Evolutionary conservation across 1,140 invertebrate species (phyloP).

Genomic region (Nymphalis io): DNA sequence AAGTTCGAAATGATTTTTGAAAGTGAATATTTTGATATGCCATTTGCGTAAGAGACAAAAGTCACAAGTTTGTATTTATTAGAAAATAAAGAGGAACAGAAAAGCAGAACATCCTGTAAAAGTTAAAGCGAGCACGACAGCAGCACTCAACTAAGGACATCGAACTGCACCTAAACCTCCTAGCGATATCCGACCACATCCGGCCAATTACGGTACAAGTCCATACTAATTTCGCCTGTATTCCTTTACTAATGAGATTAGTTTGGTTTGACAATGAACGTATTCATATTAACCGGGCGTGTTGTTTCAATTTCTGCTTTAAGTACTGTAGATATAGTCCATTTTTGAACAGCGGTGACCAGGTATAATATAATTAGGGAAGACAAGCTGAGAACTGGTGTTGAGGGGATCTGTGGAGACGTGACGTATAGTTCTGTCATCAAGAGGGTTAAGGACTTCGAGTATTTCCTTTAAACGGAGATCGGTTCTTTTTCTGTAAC

Average conservation of each 20-base stretch:
- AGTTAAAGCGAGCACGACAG: slow-evolving; percentile 14
- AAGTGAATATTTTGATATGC: too few species aligned
- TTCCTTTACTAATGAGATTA: slow-evolving; percentile 19
- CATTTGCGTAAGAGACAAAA: too few species aligned
- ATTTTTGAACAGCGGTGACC: slow-evolving; percentile 6
- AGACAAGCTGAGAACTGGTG: slow-evolving; percentile 38
- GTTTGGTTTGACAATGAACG: slow-evolving; percentile 18
- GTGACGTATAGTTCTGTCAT: slow-evolving; percentile 35
- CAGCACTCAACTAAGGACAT: background rate
- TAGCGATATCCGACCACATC: slow-evolving; percentile 21
- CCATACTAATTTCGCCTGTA: slow-evolving; percentile 20
- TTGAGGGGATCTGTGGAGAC: slow-evolving; percentile 33
- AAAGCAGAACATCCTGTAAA: background rate
- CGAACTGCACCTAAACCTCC: slow-evolving; percentile 19
- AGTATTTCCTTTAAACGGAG: slow-evolving; percentile 8
- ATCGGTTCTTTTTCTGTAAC: background rate
- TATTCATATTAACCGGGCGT: background rate
- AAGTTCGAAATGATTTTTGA: too few species aligned
- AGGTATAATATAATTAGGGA: slow-evolving; percentile 40
- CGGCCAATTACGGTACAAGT: slow-evolving; percentile 23
- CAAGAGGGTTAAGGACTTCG: slow-evolving; percentile 11
- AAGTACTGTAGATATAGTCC: slow-evolving; percentile 5
- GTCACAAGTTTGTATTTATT: background rate
- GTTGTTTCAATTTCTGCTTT: background rate
- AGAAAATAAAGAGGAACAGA: background rate